Percentiles rank a stretch among this genome's conserved stretches.
phyloP scores from a whole-genome alignment of 1,140 invertebrate genomes.

The Microplitis demolitor region DNA sequence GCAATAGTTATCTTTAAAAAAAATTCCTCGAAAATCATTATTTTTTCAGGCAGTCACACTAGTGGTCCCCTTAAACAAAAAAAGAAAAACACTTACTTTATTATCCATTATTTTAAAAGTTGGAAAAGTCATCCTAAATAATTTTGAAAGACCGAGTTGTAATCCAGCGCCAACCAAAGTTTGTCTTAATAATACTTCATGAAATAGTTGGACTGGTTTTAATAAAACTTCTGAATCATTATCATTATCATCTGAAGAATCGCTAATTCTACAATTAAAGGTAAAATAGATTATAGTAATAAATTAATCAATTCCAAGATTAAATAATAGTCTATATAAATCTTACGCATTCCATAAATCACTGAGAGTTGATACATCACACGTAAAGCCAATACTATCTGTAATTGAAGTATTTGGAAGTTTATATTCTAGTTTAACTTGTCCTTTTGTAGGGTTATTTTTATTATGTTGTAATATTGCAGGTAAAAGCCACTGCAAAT shows the following conservation, averaged over 20 bases:
- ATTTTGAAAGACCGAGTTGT: conserved; percentile 41
- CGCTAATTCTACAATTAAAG: conserved; percentile 34
- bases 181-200: conserved; percentile 39
- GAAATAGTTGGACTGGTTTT: conserved; percentile 43
- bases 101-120: conserved; percentile 41
- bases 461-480: conserved; percentile 37
- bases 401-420: conserved; percentile 39
- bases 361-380: conserved; percentile 29
- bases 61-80: background rate
- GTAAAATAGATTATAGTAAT: conserved; percentile 5
- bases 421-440: conserved; percentile 42
- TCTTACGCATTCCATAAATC: conserved; percentile 44
- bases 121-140: conserved; percentile 43
- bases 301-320: background rate
- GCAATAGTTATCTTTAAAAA: too few species aligned
- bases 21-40: too few species aligned
- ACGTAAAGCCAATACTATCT: conserved; percentile 42
- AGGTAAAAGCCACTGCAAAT: conserved; percentile 48
- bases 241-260: conserved; percentile 14
- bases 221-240: conserved; percentile 8
- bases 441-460: conserved; percentile 20
- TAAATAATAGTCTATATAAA: conserved; percentile 9
- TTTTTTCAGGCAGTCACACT: too few species aligned
- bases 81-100: conserved; percentile 34
- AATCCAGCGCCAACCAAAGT: conserved; percentile 34